Percentiles rank a stretch among this genome's conserved stretches.
Evolutionary conservation across 2,797 vertebrate species (phyloP).

Genomic region (Philypnodon macrostomus): DNA sequence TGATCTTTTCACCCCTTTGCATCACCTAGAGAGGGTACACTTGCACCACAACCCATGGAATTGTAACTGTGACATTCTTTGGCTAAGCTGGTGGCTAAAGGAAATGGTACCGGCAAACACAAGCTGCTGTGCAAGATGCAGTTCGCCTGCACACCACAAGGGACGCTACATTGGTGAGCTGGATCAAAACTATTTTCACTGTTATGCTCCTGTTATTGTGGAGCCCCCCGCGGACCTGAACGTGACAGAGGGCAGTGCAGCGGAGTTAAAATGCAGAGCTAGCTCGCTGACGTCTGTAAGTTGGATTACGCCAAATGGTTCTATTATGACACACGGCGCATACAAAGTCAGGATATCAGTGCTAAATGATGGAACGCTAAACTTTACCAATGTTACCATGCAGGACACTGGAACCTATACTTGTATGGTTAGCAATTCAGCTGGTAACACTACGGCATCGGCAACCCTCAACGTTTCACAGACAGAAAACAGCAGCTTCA

Average conservation of each 20-base stretch:
- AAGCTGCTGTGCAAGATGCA: constrained; percentile 96
- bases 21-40: constrained; percentile 94
- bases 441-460: constrained; percentile 97
- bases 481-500: constrained; percentile 90
- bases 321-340: constrained; percentile 97
- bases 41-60: constrained; percentile 99
- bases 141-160: constrained; percentile 89
- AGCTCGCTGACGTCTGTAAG: constrained; percentile 95
- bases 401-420: constrained; percentile 98
- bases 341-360: constrained; percentile 97
- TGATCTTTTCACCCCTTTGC: constrained; percentile 97
- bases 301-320: constrained; percentile 98
- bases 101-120: constrained; percentile 98
- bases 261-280: constrained; percentile 94
- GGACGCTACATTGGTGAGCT: constrained; percentile 97
- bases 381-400: constrained; percentile 97
- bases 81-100: constrained; percentile 99
- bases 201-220: constrained; percentile 98
- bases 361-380: constrained; percentile 95
- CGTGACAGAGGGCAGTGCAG: constrained; percentile 96
- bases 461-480: constrained; percentile 96
- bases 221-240: constrained; percentile 97
- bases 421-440: constrained; percentile 98
- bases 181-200: constrained; percentile 98
- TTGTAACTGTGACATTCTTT: constrained; percentile 98